Evolutionary conservation across 2,888 invertebrate species (phyloP).

Genomic region (Tetheella fluctuosa): DNA sequence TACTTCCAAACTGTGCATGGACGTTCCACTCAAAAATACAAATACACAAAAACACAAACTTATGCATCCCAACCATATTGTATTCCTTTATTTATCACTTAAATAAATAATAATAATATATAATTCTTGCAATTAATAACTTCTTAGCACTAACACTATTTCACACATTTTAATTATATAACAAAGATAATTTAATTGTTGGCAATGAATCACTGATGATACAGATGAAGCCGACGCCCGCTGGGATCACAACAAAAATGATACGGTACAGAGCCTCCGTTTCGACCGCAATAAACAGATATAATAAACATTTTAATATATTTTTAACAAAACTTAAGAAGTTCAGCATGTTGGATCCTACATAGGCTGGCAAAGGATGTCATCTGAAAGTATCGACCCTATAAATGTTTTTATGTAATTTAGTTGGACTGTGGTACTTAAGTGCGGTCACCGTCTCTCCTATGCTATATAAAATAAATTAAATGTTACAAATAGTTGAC

Average conservation of each 20-base stretch:
- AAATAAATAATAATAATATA: no score
- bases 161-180: conserved; percentile 16
- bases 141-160: background rate
- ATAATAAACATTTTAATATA: conserved; percentile 46
- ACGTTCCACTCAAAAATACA: conserved; percentile 60
- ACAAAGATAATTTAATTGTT: conserved; percentile 19
- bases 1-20: conserved; percentile 76
- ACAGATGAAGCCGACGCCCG: conserved; percentile 37
- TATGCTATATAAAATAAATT: no score
- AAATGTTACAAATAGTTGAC: conserved; percentile 51
- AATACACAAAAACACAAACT: conserved; percentile 49
- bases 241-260: conserved; percentile 67
- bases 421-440: no score
- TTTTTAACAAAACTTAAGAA: background rate
- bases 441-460: no score
- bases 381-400: no score
- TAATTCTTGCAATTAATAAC: conserved; percentile 17
- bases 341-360: no score
- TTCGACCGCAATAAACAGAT: conserved; percentile 59
- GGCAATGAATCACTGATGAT: conserved; percentile 21
- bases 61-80: conserved; percentile 36
- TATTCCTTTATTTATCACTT: conserved; percentile 16
- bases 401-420: no score
- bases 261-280: conserved; percentile 68
- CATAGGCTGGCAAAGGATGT: no score